These are phyloP conservation scores for Pionites leucogaster DNA, from an alignment of 2,113 vertebrate species.

Conservation along the genomic window DNA sequence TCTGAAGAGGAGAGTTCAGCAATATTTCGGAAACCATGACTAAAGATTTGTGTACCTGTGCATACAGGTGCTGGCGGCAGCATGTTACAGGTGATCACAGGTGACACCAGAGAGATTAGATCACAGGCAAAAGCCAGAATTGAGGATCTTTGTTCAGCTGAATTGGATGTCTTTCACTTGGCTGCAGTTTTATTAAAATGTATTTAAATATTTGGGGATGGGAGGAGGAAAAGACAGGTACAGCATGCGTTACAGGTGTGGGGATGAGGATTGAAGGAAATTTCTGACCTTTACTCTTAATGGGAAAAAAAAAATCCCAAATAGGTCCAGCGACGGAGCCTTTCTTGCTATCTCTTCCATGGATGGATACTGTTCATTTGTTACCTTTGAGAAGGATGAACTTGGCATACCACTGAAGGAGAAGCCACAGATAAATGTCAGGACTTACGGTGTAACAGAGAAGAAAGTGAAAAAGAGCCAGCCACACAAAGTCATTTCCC, in stretches of 20 bases:
- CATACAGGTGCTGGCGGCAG: not conserved
- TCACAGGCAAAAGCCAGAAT: not conserved
- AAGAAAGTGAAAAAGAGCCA: constrained; percentile 84
- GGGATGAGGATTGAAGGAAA: not conserved
- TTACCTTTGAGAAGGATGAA: constrained; percentile 89
- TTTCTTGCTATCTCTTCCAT: constrained; percentile 96
- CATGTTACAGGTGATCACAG: not conserved
- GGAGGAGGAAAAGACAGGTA: not conserved
- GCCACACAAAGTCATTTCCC: constrained; percentile 36
- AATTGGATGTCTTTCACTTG: not conserved
- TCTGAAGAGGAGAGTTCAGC: not conserved
- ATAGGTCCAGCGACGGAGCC: constrained; percentile 91
- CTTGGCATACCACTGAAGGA: constrained; percentile 89
- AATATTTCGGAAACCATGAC: not conserved
- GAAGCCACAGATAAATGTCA: constrained; percentile 79
- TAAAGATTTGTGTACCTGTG: not conserved
- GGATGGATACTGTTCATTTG: constrained; percentile 96
- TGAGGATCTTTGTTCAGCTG: not conserved
- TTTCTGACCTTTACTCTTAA: not conserved
- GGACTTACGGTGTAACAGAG: constrained; percentile 74
- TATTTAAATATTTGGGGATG: not conserved
- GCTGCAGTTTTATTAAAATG: not conserved
- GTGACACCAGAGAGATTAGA: not conserved
- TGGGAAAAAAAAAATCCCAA: not conserved
- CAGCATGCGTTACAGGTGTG: not conserved